Percentiles rank a stretch among this genome's conserved stretches.
Evolutionary conservation across 2,888 invertebrate genomes (phyloP).

Genomic region (Calephelis perditalis): DNA sequence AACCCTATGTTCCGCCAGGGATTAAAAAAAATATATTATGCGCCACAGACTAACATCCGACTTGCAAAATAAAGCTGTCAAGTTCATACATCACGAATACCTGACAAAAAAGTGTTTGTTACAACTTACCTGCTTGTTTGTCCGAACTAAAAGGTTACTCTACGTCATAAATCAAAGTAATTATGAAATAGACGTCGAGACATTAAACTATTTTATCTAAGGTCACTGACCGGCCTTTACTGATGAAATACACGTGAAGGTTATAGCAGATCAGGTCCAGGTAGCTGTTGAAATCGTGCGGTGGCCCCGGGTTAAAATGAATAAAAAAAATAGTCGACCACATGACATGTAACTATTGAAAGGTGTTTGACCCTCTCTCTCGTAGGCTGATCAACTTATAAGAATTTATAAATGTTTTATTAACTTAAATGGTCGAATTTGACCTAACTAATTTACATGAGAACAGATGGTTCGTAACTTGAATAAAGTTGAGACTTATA

Average conservation of each 20-base stretch:
- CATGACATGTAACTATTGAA: constrained; percentile 32
- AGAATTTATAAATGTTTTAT: constrained; percentile 14
- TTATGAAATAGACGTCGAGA: constrained; percentile 34
- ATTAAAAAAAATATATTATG: not conserved
- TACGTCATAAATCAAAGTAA: constrained; percentile 30
- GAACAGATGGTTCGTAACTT: constrained; percentile 1
- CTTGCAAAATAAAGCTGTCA: constrained; percentile 5
- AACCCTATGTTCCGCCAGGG: too few relatives aligned
- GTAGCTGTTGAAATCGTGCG: constrained; percentile 42
- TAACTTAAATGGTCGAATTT: constrained; percentile 3
- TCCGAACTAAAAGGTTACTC: constrained; percentile 19
- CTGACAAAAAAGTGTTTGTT: constrained; percentile 17
- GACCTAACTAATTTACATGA: constrained; percentile 4
- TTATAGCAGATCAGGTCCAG: constrained; percentile 52
- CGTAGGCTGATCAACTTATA: constrained; percentile 28
- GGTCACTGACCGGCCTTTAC: constrained; percentile 57
- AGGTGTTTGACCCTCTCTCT: constrained; percentile 33
- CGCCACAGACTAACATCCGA: not conserved
- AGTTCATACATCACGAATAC: not conserved
- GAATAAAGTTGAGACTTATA: not conserved
- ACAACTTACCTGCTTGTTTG: constrained; percentile 5
- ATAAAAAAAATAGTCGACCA: constrained; percentile 25
- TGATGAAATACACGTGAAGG: constrained; percentile 62
- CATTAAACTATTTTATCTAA: constrained; percentile 40
- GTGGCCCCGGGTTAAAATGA: constrained; percentile 42